These are phyloP conservation scores for Xestobium rufovillosum DNA, from an alignment of 2,888 invertebrate genomes.

Conservation along the genomic window DNA sequence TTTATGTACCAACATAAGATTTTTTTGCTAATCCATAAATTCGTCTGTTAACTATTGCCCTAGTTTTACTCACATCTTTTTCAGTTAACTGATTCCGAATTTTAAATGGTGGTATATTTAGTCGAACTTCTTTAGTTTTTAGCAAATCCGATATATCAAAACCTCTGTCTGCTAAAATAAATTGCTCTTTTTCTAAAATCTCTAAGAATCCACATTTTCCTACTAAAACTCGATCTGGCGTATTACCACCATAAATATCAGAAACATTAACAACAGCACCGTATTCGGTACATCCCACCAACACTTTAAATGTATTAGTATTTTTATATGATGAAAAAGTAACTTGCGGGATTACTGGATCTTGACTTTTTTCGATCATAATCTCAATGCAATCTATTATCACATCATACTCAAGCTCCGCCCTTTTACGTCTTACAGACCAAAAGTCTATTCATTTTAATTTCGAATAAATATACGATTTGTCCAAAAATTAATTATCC, in stretches of 20 bases:
- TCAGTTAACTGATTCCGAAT: not conserved
- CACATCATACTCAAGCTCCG: conserved; percentile 3
- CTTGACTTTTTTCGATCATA: conserved; percentile 6
- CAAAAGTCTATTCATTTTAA: conserved; percentile 3
- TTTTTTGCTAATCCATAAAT: too few relatives aligned
- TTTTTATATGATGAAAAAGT: conserved; percentile 13
- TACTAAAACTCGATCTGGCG: conserved; percentile 8
- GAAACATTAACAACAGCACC: conserved; percentile 7
- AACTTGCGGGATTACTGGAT: conserved; percentile 11
- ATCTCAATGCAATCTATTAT: conserved; percentile 8
- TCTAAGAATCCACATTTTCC: conserved; percentile 11
- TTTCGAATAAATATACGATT: not conserved
- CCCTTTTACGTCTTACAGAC: conserved; percentile 1
- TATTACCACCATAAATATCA: conserved; percentile 12
- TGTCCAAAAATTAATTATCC: conserved; percentile 4
- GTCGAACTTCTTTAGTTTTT: conserved; percentile 7
- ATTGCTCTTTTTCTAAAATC: conserved; percentile 4
- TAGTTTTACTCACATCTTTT: too few relatives aligned
- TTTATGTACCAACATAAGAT: too few relatives aligned
- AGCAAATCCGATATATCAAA: conserved; percentile 13
- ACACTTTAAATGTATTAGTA: conserved; percentile 15
- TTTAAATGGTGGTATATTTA: conserved; percentile 12
- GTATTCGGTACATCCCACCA: conserved; percentile 10
- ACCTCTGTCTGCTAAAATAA: conserved; percentile 9
- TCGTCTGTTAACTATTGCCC: too few relatives aligned